Base-by-base conservation (phyloP, 2,888 invertebrate species). In the Desoria tigrina region DNA sequence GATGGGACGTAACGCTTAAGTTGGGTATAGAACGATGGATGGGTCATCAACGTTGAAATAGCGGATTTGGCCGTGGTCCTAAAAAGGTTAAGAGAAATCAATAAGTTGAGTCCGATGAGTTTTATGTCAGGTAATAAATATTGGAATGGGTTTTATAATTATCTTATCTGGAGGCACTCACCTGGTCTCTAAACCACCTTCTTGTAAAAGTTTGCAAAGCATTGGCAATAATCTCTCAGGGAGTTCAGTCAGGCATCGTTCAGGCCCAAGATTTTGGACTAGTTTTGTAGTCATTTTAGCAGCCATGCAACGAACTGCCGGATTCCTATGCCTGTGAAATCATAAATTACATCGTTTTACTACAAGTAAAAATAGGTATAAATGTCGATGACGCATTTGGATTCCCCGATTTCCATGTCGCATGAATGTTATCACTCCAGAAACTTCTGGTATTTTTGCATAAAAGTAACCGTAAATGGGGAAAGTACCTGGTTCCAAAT, bases 101-200 rank as follows among this genome's bases (percentile, higher is more conserved):
- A n/a, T n/a, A n/a, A n/a, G n/a, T n/a, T n/a, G n/a, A n/a, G n/a
- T n/a, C n/a, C n/a, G n/a, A n/a, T n/a, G n/a, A n/a, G n/a, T n/a
- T n/a, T n/a, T n/a, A n/a, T n/a, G n/a, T n/a, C n/a, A n/a, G n/a
- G n/a, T n/a, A n/a, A n/a, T 11, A 16, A 21, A 14, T 21, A 14
- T 14, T 16, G 18, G 9, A 16, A 21, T 50, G 9, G 18, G 21
- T 50, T 50, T 50, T 50, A 11, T 54, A 54, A 26, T 54, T 21
- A n/a, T 55, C 11, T n/a, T 18, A 9, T 18, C 18, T 16, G 6
- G n/a, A 26, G 23, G 16, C 23, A n/a, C 72, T 77, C 79, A 86
- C 87, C 94, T 87, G 0, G 94, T 89, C 73, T 94, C 93, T 27
- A 92, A 85, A 79, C 88, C 90, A 23, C 92, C 92, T 79, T 97